A percentile compares a stretch with the other conserved stretches of the same genome.
Conservation (phyloP, 2,888 invertebrate species). For the Oscheius sp. region DNA sequence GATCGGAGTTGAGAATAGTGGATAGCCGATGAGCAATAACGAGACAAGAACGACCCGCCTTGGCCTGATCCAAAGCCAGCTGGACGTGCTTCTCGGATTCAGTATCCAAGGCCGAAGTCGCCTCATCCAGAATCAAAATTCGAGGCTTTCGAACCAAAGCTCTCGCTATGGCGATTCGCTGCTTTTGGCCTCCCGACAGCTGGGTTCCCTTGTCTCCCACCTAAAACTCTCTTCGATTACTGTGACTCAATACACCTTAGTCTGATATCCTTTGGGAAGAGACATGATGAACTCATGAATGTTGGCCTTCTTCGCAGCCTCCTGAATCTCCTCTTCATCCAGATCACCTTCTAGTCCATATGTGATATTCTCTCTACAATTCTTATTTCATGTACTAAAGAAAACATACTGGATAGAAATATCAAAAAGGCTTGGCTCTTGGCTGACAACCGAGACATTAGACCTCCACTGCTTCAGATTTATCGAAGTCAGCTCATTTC, state of each 20-base stretch:
- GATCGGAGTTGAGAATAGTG: conserved; percentile 72
- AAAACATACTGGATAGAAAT: conserved; percentile 60
- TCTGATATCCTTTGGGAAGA: conserved; percentile 71
- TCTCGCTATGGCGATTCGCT: conserved; percentile 72
- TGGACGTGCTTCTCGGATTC: conserved; percentile 74
- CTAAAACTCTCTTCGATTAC: too few relatives aligned
- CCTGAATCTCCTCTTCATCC: conserved; percentile 67
- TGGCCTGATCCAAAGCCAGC: conserved; percentile 75
- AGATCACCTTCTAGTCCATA: conserved; percentile 62
- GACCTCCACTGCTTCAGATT: conserved; percentile 69
- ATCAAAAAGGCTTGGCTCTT: conserved; percentile 72
- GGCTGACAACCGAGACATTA: conserved; percentile 71
- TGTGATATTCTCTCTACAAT: conserved; percentile 57
- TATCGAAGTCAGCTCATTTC: conserved; percentile 61
- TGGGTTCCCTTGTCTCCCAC: conserved; percentile 71
- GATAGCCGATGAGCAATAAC: conserved; percentile 74
- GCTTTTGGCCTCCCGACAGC: conserved; percentile 73
- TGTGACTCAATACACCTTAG: too few relatives aligned
- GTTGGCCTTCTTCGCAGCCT: conserved; percentile 72
- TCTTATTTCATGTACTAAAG: neutral
- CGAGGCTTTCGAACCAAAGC: conserved; percentile 71
- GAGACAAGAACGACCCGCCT: conserved; percentile 72
- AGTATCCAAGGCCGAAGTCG: conserved; percentile 72
- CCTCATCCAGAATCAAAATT: conserved; percentile 69
- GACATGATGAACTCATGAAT: conserved; percentile 72